Conservation (phyloP, 2,888 invertebrate genomes). For the Phengaris arion region DNA sequence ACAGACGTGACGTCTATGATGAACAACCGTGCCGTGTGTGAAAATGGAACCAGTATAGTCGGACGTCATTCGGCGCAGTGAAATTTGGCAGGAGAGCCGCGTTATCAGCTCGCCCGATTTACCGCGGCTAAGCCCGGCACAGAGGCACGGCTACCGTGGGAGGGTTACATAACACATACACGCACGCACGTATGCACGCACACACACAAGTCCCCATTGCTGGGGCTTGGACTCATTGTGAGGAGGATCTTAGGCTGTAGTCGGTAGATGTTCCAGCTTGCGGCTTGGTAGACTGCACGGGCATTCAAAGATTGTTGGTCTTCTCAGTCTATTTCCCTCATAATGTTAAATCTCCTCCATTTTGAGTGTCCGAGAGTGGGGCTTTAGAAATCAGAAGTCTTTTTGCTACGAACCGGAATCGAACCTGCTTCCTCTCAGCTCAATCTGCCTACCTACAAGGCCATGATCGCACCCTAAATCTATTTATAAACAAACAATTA, state of each 20-base stretch:
- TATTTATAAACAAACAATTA: constrained; percentile 33
- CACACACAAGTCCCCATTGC: not conserved
- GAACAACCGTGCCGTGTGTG: not conserved
- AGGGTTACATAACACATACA: constrained; percentile 26
- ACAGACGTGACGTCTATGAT: not conserved
- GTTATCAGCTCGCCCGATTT: constrained; percentile 51
- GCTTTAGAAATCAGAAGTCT: too few species aligned
- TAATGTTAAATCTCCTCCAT: too few species aligned
- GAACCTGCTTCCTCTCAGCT: too few species aligned
- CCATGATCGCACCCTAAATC: not conserved
- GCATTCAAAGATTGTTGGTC: too few species aligned
- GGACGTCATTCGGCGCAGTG: constrained; percentile 56
- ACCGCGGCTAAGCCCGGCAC: constrained; percentile 38
- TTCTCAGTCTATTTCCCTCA: too few species aligned
- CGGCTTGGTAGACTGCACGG: too few species aligned
- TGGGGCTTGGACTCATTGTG: not conserved
- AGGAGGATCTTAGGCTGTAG: not conserved
- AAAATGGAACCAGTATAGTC: constrained; percentile 45
- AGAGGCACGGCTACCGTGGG: constrained; percentile 29
- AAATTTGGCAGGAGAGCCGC: constrained; percentile 62
- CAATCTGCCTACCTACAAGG: too few species aligned
- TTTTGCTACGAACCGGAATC: too few species aligned
- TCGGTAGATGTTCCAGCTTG: too few species aligned
- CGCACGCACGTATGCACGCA: too few species aligned
- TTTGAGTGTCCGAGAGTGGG: too few species aligned